Evolutionary conservation across 2,888 invertebrate genomes (phyloP).

Genomic region (Leuctra nigra): DNA sequence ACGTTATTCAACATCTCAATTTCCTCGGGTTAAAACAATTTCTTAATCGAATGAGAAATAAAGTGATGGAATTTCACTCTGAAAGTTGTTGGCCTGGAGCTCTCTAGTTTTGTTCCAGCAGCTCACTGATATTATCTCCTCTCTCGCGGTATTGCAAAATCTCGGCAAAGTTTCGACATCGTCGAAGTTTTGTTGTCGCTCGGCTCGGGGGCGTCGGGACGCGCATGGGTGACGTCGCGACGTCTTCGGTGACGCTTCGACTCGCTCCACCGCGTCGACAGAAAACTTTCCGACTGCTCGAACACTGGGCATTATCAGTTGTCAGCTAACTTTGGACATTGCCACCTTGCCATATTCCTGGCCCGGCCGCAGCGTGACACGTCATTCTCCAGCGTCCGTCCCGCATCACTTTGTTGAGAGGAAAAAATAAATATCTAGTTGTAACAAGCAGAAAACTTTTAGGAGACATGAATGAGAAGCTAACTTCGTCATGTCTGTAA

Average conservation of each 20-base stretch:
- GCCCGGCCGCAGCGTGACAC: not conserved
- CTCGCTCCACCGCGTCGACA: slow-evolving; percentile 17
- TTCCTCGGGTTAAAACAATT: too few relatives aligned
- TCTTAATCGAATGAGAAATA: slow-evolving; percentile 7
- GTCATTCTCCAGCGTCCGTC: not conserved
- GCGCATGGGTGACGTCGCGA: slow-evolving; percentile 8
- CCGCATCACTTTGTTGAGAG: not conserved
- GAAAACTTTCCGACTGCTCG: slow-evolving; percentile 3
- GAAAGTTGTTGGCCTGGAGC: not conserved
- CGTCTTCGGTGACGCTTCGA: slow-evolving; percentile 13
- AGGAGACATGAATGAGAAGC: not conserved
- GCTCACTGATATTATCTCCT: too few relatives aligned
- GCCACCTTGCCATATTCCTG: not conserved
- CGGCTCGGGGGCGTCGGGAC: slow-evolving; percentile 1
- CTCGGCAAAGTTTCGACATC: slow-evolving; percentile 12
- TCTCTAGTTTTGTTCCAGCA: slow-evolving; percentile 4
- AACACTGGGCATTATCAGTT: slow-evolving; percentile 17
- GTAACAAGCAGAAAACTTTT: not conserved
- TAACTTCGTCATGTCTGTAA: not conserved
- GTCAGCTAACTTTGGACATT: slow-evolving; percentile 20
- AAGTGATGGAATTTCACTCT: not conserved
- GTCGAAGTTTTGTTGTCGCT: slow-evolving; percentile 9
- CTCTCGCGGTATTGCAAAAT: slow-evolving; percentile 5
- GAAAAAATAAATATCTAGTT: slow-evolving; percentile 7
- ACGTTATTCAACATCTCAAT: too few relatives aligned